Evolutionary conservation across 2,888 invertebrate genomes (phyloP).

Genomic region (Eristalis intricaria): DNA sequence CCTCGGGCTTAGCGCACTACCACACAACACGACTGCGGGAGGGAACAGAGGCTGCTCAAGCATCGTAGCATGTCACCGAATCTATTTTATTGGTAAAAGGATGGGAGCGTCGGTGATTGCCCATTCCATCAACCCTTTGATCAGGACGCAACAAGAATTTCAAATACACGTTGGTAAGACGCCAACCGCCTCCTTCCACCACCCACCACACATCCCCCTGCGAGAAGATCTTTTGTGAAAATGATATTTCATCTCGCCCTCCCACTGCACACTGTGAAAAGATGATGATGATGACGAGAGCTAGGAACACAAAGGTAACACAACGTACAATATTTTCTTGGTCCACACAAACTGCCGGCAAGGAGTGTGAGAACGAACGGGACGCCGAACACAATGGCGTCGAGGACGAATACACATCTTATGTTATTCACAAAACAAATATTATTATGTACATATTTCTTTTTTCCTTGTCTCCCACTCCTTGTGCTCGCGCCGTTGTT

Average conservation of each 20-base stretch:
- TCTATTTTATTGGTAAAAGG: neutral
- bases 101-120: neutral
- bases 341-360: conserved; percentile 30
- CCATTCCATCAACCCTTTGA: conserved; percentile 28
- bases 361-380: neutral
- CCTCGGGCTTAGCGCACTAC: neutral
- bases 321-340: conserved; percentile 19
- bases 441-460: conserved; percentile 17
- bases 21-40: conserved; percentile 24
- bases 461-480: neutral
- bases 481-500: neutral
- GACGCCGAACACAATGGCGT: conserved; percentile 1
- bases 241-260: neutral
- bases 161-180: conserved; percentile 8
- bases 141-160: conserved; percentile 31
- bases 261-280: neutral
- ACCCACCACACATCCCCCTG: neutral
- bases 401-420: conserved; percentile 12
- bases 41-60: neutral
- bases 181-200: neutral
- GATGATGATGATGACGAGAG: neutral
- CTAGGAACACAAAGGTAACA: conserved; percentile 30
- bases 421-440: conserved; percentile 31
- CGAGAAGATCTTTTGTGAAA: neutral
- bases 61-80: conserved; percentile 10